phyloP scores from a whole-genome alignment of 2,797 vertebrate species.

The Poecilia wingei region DNA sequence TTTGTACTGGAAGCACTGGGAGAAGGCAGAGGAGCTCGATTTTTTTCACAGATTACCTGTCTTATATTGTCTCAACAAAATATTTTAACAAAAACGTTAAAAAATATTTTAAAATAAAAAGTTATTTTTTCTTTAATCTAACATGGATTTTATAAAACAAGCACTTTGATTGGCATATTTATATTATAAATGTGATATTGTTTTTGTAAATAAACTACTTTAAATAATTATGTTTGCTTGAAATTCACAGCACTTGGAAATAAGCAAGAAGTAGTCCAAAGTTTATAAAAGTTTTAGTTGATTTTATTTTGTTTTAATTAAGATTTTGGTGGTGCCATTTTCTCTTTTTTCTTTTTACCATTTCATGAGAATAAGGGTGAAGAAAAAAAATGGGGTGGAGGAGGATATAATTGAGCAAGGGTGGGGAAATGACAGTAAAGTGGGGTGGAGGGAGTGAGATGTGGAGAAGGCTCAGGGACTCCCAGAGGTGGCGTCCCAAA shows the following conservation, averaged over 20 bases:
- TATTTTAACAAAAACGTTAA: background rate
- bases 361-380: constrained; percentile 1
- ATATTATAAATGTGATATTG: background rate
- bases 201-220: background rate
- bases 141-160: too few relatives aligned
- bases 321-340: background rate
- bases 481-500: constrained; percentile 70
- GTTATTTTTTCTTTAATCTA: too few relatives aligned
- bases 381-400: constrained; percentile 15
- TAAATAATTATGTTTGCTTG: background rate
- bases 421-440: constrained; percentile 4
- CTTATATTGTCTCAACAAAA: too few relatives aligned
- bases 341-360: too few relatives aligned
- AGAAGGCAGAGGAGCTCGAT: too few relatives aligned
- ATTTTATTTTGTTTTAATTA: background rate
- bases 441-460: constrained; percentile 21
- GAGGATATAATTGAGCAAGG: background rate
- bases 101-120: too few relatives aligned
- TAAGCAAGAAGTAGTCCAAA: background rate
- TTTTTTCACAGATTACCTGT: too few relatives aligned
- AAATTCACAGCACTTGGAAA: background rate
- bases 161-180: background rate
- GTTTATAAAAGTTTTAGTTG: background rate
- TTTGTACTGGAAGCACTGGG: too few relatives aligned
- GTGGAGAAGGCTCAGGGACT: constrained; percentile 40